These are phyloP conservation scores for Chiloscyllium plagiosum DNA, from an alignment of 2,113 vertebrate species.

Conservation along the genomic window DNA sequence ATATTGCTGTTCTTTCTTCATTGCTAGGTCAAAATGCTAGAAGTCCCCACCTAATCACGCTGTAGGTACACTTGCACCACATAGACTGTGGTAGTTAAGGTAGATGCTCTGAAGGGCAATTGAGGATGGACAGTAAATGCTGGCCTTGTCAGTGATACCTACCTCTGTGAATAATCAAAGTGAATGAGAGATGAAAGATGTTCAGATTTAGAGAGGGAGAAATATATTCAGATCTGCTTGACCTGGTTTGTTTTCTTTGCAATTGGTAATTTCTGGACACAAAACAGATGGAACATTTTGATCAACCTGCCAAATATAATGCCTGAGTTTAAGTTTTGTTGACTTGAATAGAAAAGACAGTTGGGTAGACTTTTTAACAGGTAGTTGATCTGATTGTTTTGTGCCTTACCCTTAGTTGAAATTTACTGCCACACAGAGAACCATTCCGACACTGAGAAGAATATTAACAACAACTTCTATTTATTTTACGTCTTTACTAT, in stretches of 20 bases:
- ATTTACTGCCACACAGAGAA: background rate
- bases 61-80: no score
- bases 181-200: background rate
- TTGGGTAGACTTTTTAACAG: background rate
- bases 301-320: background rate
- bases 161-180: no score
- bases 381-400: background rate
- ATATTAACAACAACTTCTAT: no score
- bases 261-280: background rate
- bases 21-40: no score
- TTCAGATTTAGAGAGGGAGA: background rate
- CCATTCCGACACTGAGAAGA: background rate
- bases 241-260: no score
- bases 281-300: background rate
- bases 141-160: no score
- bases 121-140: no score
- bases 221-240: background rate
- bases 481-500: no score
- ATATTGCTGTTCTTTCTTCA: no score
- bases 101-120: no score
- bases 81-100: no score
- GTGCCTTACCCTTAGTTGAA: background rate
- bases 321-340: background rate
- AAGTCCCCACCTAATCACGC: no score
- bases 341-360: background rate